phyloP scores from a whole-genome alignment of 1,140 invertebrate species.

The Micrasema minimum region DNA sequence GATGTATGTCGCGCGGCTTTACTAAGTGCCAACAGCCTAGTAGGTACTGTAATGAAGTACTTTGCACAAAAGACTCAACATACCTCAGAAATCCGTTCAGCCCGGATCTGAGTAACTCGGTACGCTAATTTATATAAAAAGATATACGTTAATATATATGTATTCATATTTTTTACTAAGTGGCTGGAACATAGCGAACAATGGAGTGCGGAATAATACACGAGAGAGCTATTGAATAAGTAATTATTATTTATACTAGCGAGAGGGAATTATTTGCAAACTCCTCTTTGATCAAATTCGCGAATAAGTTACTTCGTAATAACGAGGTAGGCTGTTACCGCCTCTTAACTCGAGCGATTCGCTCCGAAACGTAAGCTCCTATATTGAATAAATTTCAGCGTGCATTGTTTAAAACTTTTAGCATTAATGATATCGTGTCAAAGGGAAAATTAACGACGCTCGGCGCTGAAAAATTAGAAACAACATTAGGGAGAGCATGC shows the following conservation, averaged over 20 bases:
- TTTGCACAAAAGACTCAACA: slow-evolving; percentile 10
- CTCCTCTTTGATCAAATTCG: slow-evolving; percentile 24
- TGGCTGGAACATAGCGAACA: background rate
- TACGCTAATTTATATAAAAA: too few relatives aligned
- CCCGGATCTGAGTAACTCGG: slow-evolving; percentile 9
- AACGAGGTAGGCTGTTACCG: slow-evolving; percentile 24
- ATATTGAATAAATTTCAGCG: slow-evolving; percentile 2
- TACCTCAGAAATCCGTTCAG: slow-evolving; percentile 17
- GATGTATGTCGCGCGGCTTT: slow-evolving; percentile 1
- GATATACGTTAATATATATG: too few relatives aligned
- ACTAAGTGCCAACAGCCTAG: background rate
- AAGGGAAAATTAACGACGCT: background rate
- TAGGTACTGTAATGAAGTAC: slow-evolving; percentile 20
- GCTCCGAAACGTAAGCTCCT: background rate
- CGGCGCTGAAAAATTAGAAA: background rate
- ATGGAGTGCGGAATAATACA: slow-evolving; percentile 9
- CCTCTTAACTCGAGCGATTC: slow-evolving; percentile 5
- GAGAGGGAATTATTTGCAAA: slow-evolving; percentile 13
- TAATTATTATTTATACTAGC: slow-evolving; percentile 11
- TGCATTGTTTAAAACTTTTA: slow-evolving; percentile 12
- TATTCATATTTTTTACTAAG: slow-evolving; percentile 17
- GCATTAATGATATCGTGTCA: slow-evolving; percentile 9
- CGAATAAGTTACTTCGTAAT: slow-evolving; percentile 32
- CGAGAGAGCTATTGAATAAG: slow-evolving; percentile 13
- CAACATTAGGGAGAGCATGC: background rate